phyloP scores from a whole-genome alignment of 2,888 invertebrate species.

The Seira ritae region DNA sequence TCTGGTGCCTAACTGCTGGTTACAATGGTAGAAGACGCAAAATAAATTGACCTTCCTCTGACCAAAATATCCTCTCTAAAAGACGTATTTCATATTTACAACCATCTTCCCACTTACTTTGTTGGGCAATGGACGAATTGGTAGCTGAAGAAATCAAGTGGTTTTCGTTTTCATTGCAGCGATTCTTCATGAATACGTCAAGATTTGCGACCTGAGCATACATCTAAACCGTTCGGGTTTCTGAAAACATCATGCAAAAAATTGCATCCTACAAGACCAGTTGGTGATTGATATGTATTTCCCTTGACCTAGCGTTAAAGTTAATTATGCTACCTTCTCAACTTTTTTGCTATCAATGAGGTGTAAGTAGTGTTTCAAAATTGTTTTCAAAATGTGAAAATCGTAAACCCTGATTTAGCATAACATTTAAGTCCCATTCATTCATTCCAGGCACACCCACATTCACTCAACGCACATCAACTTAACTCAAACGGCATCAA shows the following conservation, averaged over 20 bases:
- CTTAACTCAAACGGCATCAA: conserved; percentile 62
- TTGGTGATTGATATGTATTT: conserved; percentile 22
- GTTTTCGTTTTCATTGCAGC: conserved; percentile 28
- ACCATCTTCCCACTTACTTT: conserved; percentile 42
- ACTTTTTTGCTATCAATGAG: background rate
- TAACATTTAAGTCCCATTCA: conserved; percentile 14
- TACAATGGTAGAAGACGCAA: conserved; percentile 21
- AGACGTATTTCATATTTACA: background rate
- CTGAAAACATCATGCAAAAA: conserved; percentile 57
- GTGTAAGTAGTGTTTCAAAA: background rate
- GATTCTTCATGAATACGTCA: conserved; percentile 19
- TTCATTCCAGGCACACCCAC: conserved; percentile 58
- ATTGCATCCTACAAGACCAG: conserved; percentile 58
- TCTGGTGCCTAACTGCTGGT: conserved; percentile 42
- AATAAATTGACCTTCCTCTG: conserved; percentile 34
- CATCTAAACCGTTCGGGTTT: conserved; percentile 41
- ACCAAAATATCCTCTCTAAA: conserved; percentile 37
- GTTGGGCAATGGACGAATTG: background rate
- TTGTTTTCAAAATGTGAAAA: background rate
- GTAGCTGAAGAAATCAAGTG: conserved; percentile 8
- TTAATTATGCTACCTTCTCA: background rate
- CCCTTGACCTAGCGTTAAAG: background rate
- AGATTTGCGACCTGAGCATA: conserved; percentile 20
- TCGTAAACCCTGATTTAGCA: background rate
- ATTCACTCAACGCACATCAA: conserved; percentile 34